Conservation (phyloP, 2,888 invertebrate species). For the Apamea anceps region DNA sequence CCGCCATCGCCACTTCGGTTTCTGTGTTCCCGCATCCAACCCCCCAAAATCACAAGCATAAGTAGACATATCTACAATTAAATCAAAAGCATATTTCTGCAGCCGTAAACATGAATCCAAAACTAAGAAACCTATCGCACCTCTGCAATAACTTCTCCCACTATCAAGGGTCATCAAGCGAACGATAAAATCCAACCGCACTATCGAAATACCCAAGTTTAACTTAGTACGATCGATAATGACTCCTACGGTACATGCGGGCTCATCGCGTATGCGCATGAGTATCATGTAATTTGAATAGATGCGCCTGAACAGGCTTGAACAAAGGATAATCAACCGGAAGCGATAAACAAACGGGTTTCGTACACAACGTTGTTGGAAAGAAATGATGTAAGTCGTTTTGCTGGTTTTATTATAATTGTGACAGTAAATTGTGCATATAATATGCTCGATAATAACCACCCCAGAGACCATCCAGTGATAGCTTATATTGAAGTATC, state of each 20-base stretch:
- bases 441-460: background rate
- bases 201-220: slow-evolving; percentile 22
- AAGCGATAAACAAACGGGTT: slow-evolving; percentile 82
- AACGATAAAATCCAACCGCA: slow-evolving; percentile 30
- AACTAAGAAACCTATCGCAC: background rate
- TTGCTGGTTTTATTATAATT: slow-evolving; percentile 30
- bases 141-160: background rate
- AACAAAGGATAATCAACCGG: slow-evolving; percentile 86
- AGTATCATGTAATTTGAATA: slow-evolving; percentile 85
- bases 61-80: background rate
- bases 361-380: slow-evolving; percentile 59
- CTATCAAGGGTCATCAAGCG: slow-evolving; percentile 29
- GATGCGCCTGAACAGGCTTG: slow-evolving; percentile 83
- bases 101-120: background rate
- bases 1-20: background rate
- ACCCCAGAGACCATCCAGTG: too few species aligned
- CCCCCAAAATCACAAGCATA: background rate
- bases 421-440: background rate
- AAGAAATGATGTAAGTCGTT: slow-evolving; percentile 34
- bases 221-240: slow-evolving; percentile 64
- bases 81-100: background rate
- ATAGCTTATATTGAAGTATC: too few species aligned
- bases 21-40: background rate
- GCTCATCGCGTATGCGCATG: slow-evolving; percentile 88
- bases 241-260: slow-evolving; percentile 77